Conservation (phyloP, 2,113 vertebrate species). For the Oreotragus oreotragus region DNA sequence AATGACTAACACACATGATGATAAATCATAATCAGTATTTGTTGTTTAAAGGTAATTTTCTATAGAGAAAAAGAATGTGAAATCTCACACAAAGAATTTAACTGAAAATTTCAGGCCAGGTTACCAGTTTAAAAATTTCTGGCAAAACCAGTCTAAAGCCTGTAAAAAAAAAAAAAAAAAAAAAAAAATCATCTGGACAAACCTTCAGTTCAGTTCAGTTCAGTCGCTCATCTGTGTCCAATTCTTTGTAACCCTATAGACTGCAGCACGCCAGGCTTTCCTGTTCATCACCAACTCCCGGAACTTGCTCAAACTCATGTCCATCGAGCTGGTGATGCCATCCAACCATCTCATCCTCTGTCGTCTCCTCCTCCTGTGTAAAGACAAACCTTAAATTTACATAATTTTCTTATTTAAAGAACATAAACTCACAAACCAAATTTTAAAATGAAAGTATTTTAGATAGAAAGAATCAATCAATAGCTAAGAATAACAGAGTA, state of each 20-base stretch:
- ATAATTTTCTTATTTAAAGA: not conserved
- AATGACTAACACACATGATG: not conserved
- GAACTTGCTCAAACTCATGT: not conserved
- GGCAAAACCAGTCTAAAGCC: not conserved
- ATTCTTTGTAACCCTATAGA: not conserved
- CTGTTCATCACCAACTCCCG: not conserved
- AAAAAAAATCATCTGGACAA: not conserved
- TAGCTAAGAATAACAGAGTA: not conserved
- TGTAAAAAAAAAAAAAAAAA: not conserved
- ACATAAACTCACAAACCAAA: not conserved
- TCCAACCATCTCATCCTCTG: not conserved
- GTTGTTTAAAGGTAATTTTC: not conserved
- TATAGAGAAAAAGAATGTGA: not conserved
- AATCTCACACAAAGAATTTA: not conserved
- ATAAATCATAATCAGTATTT: too few relatives aligned
- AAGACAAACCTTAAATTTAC: not conserved
- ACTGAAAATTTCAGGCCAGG: not conserved
- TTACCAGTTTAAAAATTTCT: not conserved
- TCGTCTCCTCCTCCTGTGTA: not conserved
- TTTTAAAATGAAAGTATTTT: not conserved
- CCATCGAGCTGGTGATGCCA: not conserved
- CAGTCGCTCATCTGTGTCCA: not conserved
- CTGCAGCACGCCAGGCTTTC: not conserved
- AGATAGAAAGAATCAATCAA: not conserved
- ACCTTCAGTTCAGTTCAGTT: not conserved